Base-by-base conservation (phyloP, 2,113 vertebrate genomes). In the Onychostruthus taczanowskii region DNA sequence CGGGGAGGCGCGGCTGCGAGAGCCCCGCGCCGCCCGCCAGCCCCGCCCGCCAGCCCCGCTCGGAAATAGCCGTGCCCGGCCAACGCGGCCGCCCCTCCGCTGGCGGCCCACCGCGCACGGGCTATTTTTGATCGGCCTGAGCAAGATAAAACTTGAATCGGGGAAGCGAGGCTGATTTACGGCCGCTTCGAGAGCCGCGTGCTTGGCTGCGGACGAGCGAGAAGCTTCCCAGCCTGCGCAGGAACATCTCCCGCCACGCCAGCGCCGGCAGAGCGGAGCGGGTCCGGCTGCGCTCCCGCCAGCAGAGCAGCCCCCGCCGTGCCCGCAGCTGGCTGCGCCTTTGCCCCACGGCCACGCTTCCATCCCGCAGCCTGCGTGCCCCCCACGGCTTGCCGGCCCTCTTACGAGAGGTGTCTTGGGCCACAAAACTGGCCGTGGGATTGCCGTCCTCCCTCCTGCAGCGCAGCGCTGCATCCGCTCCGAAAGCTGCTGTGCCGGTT, bases 1-100 rank as follows among this genome's bases (percentile, higher is more conserved):
- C 73, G 94, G 91, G 77, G 78, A 84, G 87, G 76, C 41, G 84
- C 46, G 94, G 87, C 91, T 78, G 79, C 18, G 53, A 13, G 53
- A 21, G 96, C 89, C 73, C 87, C 82, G 64, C 89, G 95, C n/a
- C 76, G 89, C 43, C 94, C 93, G 89, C 74, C 82, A 46, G 89
- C 91, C 46, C 61, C 56, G 70, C 84, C 85, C 90, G 83, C 81
- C 93, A 8, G 93, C 91, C 86, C 46, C 89, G 53, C 90, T 62
- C 94, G 70, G 87, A 87, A 93, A 84, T 84, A 97, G 75, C 87
- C 11, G 67, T 44, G 94, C 84, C 67, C 88, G 77, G 64, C 72
- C 37, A 73, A 18, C 37, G 70, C 85, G 87, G 74, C 77, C 89
- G 22, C 64, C 64, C 52, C 84, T 39, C 82, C 35, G 55, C 33